A percentile compares a stretch with the other conserved stretches of the same genome.
Evolutionary conservation across 2,888 invertebrate species (phyloP).

Genomic region (Elysia crispata): DNA sequence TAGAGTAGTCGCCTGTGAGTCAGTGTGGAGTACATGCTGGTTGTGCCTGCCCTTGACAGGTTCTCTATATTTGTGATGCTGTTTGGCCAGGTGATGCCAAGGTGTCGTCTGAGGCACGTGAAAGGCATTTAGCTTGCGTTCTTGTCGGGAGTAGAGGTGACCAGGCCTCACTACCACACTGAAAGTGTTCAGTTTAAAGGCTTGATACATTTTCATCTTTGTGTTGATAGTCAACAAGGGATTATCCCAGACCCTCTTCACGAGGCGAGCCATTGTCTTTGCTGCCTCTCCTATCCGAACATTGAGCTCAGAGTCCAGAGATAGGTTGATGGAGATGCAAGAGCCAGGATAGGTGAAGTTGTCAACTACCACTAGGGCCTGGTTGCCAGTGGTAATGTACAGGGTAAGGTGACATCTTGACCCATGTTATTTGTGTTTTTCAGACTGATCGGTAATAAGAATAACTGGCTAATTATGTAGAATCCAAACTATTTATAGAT

Average conservation of each 20-base stretch:
- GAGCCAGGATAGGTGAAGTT: background rate
- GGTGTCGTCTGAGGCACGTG: no score
- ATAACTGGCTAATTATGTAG: no score
- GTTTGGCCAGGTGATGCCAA: no score
- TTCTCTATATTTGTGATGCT: no score
- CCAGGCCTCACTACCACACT: background rate
- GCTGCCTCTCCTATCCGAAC: background rate
- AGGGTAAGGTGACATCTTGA: background rate
- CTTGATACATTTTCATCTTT: background rate
- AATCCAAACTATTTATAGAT: no score
- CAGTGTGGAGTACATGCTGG: no score
- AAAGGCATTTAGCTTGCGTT: no score
- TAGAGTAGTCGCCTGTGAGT: no score
- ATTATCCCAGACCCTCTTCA: background rate
- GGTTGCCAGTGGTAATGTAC: background rate
- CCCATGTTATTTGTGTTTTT: background rate
- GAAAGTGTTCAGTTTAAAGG: background rate
- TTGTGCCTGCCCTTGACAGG: no score
- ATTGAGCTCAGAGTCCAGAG: slow-evolving; percentile 2
- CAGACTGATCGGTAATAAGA: background rate
- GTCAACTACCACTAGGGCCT: background rate
- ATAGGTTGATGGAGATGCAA: background rate
- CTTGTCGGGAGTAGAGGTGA: background rate
- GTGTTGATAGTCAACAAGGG: background rate
- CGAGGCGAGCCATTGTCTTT: background rate